Base-by-base conservation (phyloP, 2,888 invertebrate species). In the Mythimna vitellina region DNA sequence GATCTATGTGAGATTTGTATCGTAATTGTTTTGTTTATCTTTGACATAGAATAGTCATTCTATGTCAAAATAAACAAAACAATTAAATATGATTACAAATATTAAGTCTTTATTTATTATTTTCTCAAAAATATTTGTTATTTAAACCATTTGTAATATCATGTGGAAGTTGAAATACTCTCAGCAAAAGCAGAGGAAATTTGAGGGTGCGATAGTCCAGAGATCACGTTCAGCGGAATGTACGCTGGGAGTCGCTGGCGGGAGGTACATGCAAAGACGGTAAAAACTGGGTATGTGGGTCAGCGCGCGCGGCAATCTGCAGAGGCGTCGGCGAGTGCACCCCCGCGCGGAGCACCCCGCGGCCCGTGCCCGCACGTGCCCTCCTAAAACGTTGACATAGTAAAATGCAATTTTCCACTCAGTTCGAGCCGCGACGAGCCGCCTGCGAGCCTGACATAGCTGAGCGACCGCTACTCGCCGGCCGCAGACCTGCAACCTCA, bases 401-500 rank as follows among this genome's bases (percentile, higher is more conserved):
- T 88, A 79, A 88, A 89, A 88, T 89, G 87, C 88, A 89, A 89
- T 90, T 90, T 89, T 87, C 85, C 86, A 86, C 69, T 84, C 67
- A 78, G 73, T 67, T 73, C 72, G 65, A 70, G 58, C 70, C 57
- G 70, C 49, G 68, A 66, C 69, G 38, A 65, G 78, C 76, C 68
- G 74, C 32, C 73, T 46, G 29, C 49, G 10, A 38, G n/a, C 32
- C 67, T 57, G 63, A 57, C 62, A 70, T 63, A 42, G 60, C 49
- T 14, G 29, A 56, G 57, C 56, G 61, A 32, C 56, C 61, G 58
- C 56, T 4, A 60, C 58, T 53, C 61, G 38, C 22, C 51, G 42
- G 25, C 22, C 53, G 46, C 20, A 12, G 17, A 25, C 42, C 53
- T 42, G 68, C 51, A 53, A 53, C 53, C 46, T 12, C 20, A n/a